Evolutionary conservation across 2,113 vertebrate genomes (phyloP), one percentile per base, ranked within the genome.

Genomic region (Rafetus swinhoei): DNA sequence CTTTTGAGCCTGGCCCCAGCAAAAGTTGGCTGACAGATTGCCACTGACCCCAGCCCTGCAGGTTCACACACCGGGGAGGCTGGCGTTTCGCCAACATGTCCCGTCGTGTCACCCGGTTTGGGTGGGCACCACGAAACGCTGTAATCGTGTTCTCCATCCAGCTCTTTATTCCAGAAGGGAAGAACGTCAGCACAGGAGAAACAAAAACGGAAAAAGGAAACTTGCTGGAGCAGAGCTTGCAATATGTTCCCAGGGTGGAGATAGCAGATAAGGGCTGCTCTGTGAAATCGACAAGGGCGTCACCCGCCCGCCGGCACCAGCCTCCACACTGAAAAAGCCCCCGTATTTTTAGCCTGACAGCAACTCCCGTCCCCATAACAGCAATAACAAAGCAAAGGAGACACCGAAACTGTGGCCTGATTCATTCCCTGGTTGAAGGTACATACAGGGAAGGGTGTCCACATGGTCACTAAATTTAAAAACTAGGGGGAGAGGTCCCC

Each of bases 201-300:
- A 95, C 94, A 92, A 94, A 96, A 97, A 94, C 96, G 96, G 90
- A 84, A 54, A 97, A 96, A 96, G 96, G 97, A 97, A 97, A 97
- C 88, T 92, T 91, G 50, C 84, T 79, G 69, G 90, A 81, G 95
- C 95, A 94, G 92, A 95, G 92, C 14, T 5, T 60, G 87, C 1
- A 72, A 81, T 1, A 50, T 82, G 92, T 93, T 93, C 93, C 87
- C 90, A 91, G 90, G 80, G 93, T 84, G 96, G 88, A 15, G 83
- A 93, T 62, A 90, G 87, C 89, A 96, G 94, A 97, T 92, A 96
- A 97, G 96, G 82, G 82, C 87, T 76, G 3, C 29, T 39, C 52
- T 72, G 90, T 3, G 54, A 96, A 94, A 9, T n/a, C 90, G 3
- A n/a, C 0, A 52, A 87, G 24, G 1, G 11, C 1, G 0, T 82